These are phyloP conservation scores for Emmelina monodactyla DNA, from an alignment of 2,888 invertebrate species.

Conservation along the genomic window DNA sequence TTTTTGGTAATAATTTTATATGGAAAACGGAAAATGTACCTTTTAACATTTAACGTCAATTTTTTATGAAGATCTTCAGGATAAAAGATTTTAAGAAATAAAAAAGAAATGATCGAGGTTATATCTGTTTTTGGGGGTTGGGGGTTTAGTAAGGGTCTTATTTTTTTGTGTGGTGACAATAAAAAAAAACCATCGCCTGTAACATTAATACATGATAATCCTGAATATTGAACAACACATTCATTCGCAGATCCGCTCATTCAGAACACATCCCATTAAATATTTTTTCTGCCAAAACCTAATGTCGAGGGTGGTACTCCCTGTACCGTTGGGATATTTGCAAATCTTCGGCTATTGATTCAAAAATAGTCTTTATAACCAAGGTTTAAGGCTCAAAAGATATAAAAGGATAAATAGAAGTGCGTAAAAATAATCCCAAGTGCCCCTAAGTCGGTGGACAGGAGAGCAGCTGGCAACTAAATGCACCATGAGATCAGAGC, in stretches of 20 bases:
- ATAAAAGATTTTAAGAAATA: no score
- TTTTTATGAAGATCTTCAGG: no score
- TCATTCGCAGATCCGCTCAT: slow-evolving; percentile 29
- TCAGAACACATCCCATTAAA: slow-evolving; percentile 62
- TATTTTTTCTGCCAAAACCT: slow-evolving; percentile 55
- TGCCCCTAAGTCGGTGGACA: slow-evolving; percentile 14
- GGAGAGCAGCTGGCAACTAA: slow-evolving; percentile 44
- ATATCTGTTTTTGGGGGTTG: no score
- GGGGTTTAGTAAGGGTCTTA: no score
- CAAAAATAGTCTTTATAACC: background rate
- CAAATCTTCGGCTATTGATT: background rate
- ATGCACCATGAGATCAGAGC: slow-evolving; percentile 44
- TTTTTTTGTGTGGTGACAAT: no score
- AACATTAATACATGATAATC: no score
- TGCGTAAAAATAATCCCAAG: slow-evolving; percentile 15
- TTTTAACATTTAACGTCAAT: no score
- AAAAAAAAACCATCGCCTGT: no score
- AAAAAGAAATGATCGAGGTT: no score
- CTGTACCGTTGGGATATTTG: slow-evolving; percentile 55
- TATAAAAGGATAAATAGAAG: background rate
- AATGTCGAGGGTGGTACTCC: slow-evolving; percentile 54
- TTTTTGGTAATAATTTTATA: no score
- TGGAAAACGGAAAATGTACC: no score
- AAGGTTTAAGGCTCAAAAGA: background rate
- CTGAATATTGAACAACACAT: background rate